Percentiles rank a stretch among this genome's conserved stretches.
These are phyloP conservation scores for Drosophila phalerata DNA, from an alignment of 2,888 invertebrate species.

Conservation along the genomic window DNA sequence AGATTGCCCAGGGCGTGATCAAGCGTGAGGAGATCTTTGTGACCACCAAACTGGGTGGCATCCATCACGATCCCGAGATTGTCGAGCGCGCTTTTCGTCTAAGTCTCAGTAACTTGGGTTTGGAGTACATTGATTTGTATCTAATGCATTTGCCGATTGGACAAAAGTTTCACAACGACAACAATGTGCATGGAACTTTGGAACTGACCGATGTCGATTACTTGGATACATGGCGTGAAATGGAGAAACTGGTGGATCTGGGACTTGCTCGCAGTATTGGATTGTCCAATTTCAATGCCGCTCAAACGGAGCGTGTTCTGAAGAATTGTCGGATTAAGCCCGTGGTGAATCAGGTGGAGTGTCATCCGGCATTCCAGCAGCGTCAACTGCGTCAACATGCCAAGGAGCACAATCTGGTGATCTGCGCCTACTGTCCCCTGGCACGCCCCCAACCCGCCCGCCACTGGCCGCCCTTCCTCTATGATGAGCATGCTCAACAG, in stretches of 20 bases:
- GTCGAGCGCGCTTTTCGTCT: constrained; percentile 89
- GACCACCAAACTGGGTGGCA: constrained; percentile 83
- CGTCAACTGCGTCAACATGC: constrained; percentile 89
- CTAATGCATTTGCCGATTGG: constrained; percentile 94
- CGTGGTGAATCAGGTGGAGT: constrained; percentile 84
- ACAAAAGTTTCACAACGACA: constrained; percentile 87
- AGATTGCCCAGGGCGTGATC: constrained; percentile 84
- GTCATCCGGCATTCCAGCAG: constrained; percentile 84
- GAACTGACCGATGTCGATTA: constrained; percentile 83
- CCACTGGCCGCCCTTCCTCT: constrained; percentile 86
- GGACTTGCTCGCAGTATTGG: constrained; percentile 82
- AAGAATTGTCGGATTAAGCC: constrained; percentile 82
- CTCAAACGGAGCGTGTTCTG: constrained; percentile 82
- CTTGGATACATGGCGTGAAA: constrained; percentile 83
- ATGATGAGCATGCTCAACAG: constrained; percentile 84
- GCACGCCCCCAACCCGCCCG: constrained; percentile 88
- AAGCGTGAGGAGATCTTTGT: constrained; percentile 85
- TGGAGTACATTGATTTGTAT: constrained; percentile 93
- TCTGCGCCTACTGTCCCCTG: constrained; percentile 91
- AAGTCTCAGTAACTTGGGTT: constrained; percentile 88
- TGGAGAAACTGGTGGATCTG: constrained; percentile 83
- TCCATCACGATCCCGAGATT: constrained; percentile 88
- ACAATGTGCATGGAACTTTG: constrained; percentile 81
- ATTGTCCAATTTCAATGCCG: constrained; percentile 83
- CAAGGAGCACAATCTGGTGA: constrained; percentile 87